Percentiles rank a stretch among this genome's conserved stretches.
phyloP scores from a whole-genome alignment of 2,888 invertebrate species.

The Artemia sinica region DNA sequence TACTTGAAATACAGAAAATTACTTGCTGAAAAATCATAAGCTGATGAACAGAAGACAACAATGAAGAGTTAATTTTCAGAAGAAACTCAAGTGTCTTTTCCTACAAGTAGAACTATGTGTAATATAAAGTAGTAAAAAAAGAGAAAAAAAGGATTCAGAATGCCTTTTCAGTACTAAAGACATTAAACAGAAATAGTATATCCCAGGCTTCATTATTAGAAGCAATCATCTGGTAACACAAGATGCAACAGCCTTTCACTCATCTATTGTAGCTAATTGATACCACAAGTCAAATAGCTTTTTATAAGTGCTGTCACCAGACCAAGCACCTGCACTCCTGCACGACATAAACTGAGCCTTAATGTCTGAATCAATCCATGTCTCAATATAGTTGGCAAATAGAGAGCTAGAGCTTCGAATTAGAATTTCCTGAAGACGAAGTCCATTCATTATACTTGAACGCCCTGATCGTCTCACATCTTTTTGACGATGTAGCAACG shows the following conservation, averaged over 20 bases:
- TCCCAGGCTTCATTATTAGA: too few relatives aligned
- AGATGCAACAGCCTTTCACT: not conserved
- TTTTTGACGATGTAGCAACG: slow-evolving; percentile 7
- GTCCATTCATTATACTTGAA: not conserved
- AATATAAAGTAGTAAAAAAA: too few relatives aligned
- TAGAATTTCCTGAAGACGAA: not conserved
- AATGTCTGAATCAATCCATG: slow-evolving; percentile 1
- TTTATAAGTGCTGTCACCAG: not conserved
- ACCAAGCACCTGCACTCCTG: not conserved
- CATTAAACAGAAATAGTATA: too few relatives aligned
- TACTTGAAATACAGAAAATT: too few relatives aligned
- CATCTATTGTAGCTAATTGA: not conserved
- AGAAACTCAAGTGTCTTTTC: too few relatives aligned
- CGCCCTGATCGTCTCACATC: not conserved
- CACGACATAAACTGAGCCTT: not conserved
- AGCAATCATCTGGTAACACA: too few relatives aligned
- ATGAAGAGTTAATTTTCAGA: too few relatives aligned
- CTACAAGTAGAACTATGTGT: too few relatives aligned
- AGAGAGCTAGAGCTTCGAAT: not conserved
- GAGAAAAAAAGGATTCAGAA: too few relatives aligned
- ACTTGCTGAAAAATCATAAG: too few relatives aligned
- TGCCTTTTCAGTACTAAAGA: too few relatives aligned
- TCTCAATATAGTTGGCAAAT: slow-evolving; percentile 4
- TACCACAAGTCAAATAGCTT: slow-evolving; percentile 6
- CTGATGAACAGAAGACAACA: too few relatives aligned